These are phyloP conservation scores for Entomobrya proxima DNA, from an alignment of 2,888 invertebrate species.

Conservation along the genomic window DNA sequence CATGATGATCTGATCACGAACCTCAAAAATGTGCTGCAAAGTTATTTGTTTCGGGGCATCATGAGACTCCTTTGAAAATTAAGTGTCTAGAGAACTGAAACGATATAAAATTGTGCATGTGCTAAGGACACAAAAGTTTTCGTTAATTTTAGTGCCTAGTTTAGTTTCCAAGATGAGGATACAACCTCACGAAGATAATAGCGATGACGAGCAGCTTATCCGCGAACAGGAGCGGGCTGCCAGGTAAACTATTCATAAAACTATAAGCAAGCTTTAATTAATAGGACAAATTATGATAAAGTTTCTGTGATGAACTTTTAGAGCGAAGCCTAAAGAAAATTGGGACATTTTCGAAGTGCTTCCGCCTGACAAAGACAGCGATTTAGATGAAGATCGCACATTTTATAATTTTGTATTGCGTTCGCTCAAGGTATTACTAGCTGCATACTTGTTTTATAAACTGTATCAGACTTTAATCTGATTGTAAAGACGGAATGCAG, in stretches of 20 bases:
- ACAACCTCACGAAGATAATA: conserved; percentile 1
- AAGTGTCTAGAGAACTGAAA: too few species aligned
- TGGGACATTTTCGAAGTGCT: conserved; percentile 79
- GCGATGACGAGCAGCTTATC: conserved; percentile 43
- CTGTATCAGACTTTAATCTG: too few species aligned
- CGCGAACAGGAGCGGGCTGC: neutral
- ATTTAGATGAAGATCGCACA: conserved; percentile 76
- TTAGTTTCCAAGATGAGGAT: conserved; percentile 5
- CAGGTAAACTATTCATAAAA: neutral
- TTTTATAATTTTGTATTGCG: conserved; percentile 76
- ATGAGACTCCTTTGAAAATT: too few species aligned
- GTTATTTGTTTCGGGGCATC: too few species aligned
- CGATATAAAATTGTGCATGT: too few species aligned
- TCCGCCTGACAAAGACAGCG: conserved; percentile 77
- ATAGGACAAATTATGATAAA: neutral
- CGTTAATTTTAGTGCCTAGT: neutral
- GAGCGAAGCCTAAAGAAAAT: neutral
- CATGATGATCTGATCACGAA: too few species aligned
- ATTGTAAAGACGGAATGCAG: too few species aligned
- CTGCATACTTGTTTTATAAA: conserved; percentile 66
- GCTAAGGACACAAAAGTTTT: too few species aligned
- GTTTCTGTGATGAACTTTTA: neutral
- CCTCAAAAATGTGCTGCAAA: too few species aligned
- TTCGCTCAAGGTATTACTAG: conserved; percentile 75
- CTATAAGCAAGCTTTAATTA: neutral